Percentiles rank a stretch among this genome's conserved stretches.
Evolutionary conservation across 2,797 vertebrate species (phyloP).

Genomic region (Poecilia gillii): DNA sequence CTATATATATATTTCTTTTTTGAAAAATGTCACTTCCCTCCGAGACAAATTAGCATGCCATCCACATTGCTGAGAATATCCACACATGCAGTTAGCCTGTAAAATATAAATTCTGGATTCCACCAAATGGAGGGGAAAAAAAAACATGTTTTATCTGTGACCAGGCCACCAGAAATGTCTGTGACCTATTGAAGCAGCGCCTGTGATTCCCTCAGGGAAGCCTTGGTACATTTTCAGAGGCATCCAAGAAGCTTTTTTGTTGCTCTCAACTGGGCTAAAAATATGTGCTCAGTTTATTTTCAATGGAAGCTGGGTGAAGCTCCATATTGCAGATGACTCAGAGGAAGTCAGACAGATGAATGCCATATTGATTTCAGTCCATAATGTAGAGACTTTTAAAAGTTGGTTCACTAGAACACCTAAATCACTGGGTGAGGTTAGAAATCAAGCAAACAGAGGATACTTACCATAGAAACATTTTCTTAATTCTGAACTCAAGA

Average conservation of each 20-base stretch:
- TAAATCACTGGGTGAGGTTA: neutral
- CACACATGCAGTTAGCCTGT: neutral
- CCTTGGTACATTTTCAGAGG: conserved; percentile 2
- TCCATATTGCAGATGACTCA: neutral
- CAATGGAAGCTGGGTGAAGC: neutral
- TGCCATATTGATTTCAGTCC: neutral
- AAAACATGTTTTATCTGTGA: neutral
- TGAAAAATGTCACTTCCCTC: neutral
- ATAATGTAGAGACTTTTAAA: neutral
- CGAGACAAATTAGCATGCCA: neutral
- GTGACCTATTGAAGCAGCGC: neutral
- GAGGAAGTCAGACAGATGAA: neutral
- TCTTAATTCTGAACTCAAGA: neutral
- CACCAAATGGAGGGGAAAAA: neutral
- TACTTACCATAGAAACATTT: neutral
- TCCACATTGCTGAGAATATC: neutral
- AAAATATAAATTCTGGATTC: neutral
- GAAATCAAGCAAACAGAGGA: neutral
- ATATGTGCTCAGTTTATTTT: neutral
- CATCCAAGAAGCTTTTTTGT: neutral
- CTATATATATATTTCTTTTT: neutral
- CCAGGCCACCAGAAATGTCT: conserved; percentile 2
- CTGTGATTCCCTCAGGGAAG: neutral
- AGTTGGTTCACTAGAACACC: neutral
- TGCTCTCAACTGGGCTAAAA: conserved; percentile 1